Base-by-base conservation (phyloP, 1,140 invertebrate species). In the Odontomachus brunneus region DNA sequence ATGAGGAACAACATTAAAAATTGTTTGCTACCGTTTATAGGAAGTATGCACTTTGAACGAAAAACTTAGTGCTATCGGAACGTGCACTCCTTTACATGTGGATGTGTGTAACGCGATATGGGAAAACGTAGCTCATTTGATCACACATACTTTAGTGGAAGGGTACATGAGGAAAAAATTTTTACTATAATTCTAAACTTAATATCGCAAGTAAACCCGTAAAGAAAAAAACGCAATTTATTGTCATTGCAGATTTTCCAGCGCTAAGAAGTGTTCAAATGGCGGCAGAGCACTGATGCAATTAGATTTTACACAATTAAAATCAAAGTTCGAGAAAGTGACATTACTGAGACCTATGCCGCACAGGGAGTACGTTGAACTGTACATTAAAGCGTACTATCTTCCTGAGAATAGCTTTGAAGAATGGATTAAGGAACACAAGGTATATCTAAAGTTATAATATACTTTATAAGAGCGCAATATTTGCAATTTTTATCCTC, bases 261-360 rank as follows among this genome's bases (percentile, higher is more conserved):
- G 96, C 90, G 97, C 97, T 0, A 98, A 97, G 87, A 99, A 99
- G 92, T 99, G 99, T 94, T 98, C 98, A 0, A 98, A 98, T 87
- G 98, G 98, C 85, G 99, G 99, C 1, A 94, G 99, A 82, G 99
- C 98, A 0, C 92, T 99, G 3, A 99, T 99, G 99, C 98, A 99
- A 92, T 94, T 99, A 3, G 99, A 99, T 95, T 99, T 98, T 93
- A 98, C 98, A 26, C 99, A 99, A 92, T 96, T 99, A 80, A 95
- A 98, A 69, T 97, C 97, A 12, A 99, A 99, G 90, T 95, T 99
- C 49, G 98, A 99, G 92, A 96, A 97, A 89, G 96, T 99, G 19
- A 97, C 97, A 0, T 95, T 95, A 12, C 89, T 97, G 15, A 96
- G 97, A 92, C 98, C 98, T 17, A 95, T 99, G 51, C 98, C 98